Evolutionary conservation across 2,888 invertebrate genomes (phyloP), one percentile per base, ranked within the genome.

Genomic region (Spodoptera picta): DNA sequence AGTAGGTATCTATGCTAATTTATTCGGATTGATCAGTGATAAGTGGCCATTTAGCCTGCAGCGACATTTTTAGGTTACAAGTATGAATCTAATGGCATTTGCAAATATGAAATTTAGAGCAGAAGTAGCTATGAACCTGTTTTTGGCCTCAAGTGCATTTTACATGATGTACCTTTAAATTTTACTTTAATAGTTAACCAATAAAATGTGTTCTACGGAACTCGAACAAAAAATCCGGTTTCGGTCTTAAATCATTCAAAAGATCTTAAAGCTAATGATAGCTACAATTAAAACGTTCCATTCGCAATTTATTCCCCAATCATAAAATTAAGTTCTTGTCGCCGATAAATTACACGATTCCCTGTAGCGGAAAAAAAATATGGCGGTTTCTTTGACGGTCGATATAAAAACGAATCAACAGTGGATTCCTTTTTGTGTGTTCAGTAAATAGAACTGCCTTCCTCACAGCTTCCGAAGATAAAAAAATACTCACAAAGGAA

Each of bases 351-450:
- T 83, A 85, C 59, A 78, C 56, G 63, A 69, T 77, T 73, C 71
- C 54, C 63, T 62, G 53, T 23, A 58, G 72, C 71, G 83, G 84
- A 84, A 86, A 75, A 84, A 85, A 86, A 75, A 65, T 55, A 52
- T 66, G 76, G 76, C 88, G 90, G 90, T 82, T 76, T 82, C 87
- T 90, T 89, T 89, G 85, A 82, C 66, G 56, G 57, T 48, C 51
- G 66, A 52, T 81, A 85, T 82, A 83, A 86, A 81, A 89, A 85
- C 77, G 71, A 80, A 90, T 90, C 84, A 86, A 86, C 86, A 88
- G 87, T 83, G 85, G 85, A 90, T 90, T 91, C 87, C 90, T 87
- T 90, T 89, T 90, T 88, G 81, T 81, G 78, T 75, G 72, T 80
- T 83, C 85, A 79, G 88, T 90, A 87, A 87, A 90, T 85, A 87